Evolutionary conservation across 2,113 vertebrate genomes (phyloP).

Genomic region (Nipponia nippon): DNA sequence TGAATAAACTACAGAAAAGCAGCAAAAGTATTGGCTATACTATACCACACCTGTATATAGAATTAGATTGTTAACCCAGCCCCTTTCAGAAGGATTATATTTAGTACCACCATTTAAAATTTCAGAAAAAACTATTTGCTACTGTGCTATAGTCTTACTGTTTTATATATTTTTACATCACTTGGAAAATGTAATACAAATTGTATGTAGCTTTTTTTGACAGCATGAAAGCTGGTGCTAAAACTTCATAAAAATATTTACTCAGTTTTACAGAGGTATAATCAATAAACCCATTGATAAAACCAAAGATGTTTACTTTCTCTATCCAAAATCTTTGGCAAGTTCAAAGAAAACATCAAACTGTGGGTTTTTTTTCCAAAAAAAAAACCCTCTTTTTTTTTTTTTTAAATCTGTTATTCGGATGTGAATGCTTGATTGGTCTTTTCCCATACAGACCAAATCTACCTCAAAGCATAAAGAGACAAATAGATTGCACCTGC

Average conservation of each 20-base stretch:
- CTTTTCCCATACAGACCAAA: background rate
- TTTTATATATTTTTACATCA: background rate
- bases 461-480: background rate
- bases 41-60: background rate
- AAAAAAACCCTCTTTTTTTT: background rate
- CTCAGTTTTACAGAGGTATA: background rate
- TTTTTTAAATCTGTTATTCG: fast-evolving
- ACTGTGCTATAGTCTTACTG: background rate
- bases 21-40: background rate
- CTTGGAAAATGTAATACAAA: background rate
- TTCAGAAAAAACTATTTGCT: background rate
- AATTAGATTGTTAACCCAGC: background rate
- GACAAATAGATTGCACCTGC: background rate
- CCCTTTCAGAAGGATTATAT: background rate
- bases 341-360: background rate
- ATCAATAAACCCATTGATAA: background rate
- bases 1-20: background rate
- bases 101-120: background rate
- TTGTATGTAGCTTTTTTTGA: background rate
- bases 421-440: background rate
- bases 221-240: background rate
- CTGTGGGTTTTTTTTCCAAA: background rate
- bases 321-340: background rate
- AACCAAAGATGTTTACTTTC: background rate
- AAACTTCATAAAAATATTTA: background rate